Evolutionary conservation across 2,888 invertebrate genomes (phyloP).

Genomic region (Pardosa pseudoannulata): DNA sequence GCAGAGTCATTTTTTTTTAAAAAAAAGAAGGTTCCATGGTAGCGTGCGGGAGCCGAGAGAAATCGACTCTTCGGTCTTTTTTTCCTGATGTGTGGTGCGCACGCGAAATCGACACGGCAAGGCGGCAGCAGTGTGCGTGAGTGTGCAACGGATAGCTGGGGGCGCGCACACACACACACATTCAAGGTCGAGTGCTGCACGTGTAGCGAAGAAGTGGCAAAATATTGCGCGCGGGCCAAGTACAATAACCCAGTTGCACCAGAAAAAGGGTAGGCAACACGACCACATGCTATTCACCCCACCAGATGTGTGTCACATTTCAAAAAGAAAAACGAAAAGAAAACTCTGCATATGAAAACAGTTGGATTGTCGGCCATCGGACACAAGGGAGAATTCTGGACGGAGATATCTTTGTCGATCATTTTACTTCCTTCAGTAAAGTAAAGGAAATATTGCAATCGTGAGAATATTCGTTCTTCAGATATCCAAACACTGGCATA

Average conservation of each 20-base stretch:
- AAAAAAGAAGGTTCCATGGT: conserved; percentile 10
- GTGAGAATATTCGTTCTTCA: too few species aligned
- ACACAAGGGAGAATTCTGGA: too few species aligned
- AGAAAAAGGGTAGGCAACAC: neutral
- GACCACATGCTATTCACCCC: neutral
- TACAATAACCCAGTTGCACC: neutral
- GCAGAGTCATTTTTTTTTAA: conserved; percentile 3
- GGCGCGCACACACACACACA: neutral
- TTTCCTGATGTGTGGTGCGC: neutral
- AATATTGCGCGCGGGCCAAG: neutral
- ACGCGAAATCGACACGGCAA: neutral
- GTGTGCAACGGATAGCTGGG: neutral
- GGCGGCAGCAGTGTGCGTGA: neutral
- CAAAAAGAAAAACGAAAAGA: too few species aligned
- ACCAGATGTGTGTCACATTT: neutral
- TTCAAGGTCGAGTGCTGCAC: conserved; percentile 8
- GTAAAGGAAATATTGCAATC: too few species aligned
- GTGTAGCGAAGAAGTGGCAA: neutral
- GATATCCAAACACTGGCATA: too few species aligned
- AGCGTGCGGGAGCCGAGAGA: neutral
- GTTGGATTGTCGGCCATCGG: too few species aligned
- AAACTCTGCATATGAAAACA: too few species aligned
- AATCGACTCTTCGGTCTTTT: neutral
- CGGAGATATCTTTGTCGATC: too few species aligned
- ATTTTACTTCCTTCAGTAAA: too few species aligned